Evolutionary conservation across 2,113 vertebrate genomes (phyloP), one percentile per base, ranked within the genome.

Genomic region (Ageneiosus marmoratus): DNA sequence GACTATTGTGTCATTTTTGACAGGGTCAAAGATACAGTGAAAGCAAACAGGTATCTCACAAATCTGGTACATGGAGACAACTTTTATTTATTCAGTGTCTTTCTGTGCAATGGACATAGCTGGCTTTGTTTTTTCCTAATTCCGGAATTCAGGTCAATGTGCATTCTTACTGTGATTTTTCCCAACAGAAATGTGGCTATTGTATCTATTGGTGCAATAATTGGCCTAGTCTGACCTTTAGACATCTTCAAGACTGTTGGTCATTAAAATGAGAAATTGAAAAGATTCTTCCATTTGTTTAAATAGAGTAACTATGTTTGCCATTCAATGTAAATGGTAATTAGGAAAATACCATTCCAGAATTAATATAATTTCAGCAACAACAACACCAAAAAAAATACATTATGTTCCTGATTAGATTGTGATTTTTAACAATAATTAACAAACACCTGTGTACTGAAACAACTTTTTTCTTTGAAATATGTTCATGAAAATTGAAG

Each of bases 281-380:
- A 87, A 84, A 50, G 24, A 75, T 79, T 12, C 37, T 77, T 56
- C 48, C 9, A 8, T 74, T 62, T 78, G 22, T 74, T 70, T 73
- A 82, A 84, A 73, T 8, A 29, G 79, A 72, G 53, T 56, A 62
- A 83, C 79, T 80, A 83, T 85, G 72, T 32, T 50, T 15, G 34
- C 70, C n/a, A 77, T 82, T 85, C 80, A 80, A 53, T 87, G 32
- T 65, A 77, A 67, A 80, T 80, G 77, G 58, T 83, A 86, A 82
- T 86, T 75, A 80, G 80, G 41, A 69, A 77, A 79, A 84, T 81
- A 60, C 53, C 48, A 50, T 67, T 72, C 85, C 77, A 81, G 74
- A 62, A 84, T 80, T 82, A 70, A 60, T 72, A 82, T 78, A 70
- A 83, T 79, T 85, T 80, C 56, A 34, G 11, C 10, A 18, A 50